phyloP scores from a whole-genome alignment of 1,140 invertebrate species.

The Drosophila aff. region DNA sequence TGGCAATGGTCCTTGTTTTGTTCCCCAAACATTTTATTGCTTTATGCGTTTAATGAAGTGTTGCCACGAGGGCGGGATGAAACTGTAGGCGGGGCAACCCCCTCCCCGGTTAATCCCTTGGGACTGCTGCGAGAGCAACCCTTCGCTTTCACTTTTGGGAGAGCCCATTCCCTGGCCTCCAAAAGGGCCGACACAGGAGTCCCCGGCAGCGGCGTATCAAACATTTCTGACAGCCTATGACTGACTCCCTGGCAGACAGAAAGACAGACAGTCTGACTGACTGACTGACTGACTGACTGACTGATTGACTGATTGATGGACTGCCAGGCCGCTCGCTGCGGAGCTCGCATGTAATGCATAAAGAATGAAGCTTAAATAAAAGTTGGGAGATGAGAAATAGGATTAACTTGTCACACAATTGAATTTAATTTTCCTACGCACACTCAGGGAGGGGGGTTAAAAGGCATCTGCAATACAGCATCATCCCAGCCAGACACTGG shows the following conservation, averaged over 20 bases:
- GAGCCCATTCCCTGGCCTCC: not conserved
- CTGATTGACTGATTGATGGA: constrained; percentile 52
- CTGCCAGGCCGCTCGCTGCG: constrained; percentile 36
- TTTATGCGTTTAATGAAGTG: constrained; percentile 84
- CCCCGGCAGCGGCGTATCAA: constrained; percentile 58
- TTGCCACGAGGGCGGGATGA: constrained; percentile 30
- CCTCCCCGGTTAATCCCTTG: constrained; percentile 8
- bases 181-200: constrained; percentile 2
- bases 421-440: constrained; percentile 82
- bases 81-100: not conserved
- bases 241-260: constrained; percentile 12
- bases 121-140: constrained; percentile 52
- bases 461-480: constrained; percentile 54
- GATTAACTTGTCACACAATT: constrained; percentile 85
- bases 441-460: constrained; percentile 7
- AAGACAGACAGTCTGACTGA: constrained; percentile 33
- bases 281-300: constrained; percentile 39
- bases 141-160: constrained; percentile 74
- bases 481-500: constrained; percentile 18
- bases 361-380: constrained; percentile 84
- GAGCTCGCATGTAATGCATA: constrained; percentile 77
- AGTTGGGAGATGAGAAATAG: constrained; percentile 82
- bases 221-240: constrained; percentile 77
- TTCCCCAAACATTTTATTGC: constrained; percentile 78
- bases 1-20: constrained; percentile 50